phyloP scores from a whole-genome alignment of 2,888 invertebrate species.

The Metacarcinus magister region DNA sequence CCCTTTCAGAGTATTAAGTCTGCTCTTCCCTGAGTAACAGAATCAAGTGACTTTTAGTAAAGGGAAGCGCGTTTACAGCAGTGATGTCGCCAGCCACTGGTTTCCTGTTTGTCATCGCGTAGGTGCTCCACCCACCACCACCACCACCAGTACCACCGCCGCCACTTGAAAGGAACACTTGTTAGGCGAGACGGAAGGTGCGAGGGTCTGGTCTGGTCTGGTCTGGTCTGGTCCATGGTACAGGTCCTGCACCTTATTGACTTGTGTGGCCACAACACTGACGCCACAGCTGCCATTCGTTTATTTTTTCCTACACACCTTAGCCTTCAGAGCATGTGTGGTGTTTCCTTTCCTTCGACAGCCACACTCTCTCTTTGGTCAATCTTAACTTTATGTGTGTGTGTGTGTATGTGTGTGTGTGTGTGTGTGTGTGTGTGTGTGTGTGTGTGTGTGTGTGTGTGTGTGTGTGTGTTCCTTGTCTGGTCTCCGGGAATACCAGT shows the following conservation, averaged over 20 bases:
- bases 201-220: constrained; percentile 37
- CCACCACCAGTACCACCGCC: background rate
- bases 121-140: constrained; percentile 2
- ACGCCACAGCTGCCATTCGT: constrained; percentile 30
- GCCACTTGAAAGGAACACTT: constrained; percentile 61
- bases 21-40: background rate
- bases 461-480: constrained; percentile 35
- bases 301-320: constrained; percentile 43
- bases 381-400: constrained; percentile 34
- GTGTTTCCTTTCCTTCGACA: background rate
- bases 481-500: background rate
- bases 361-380: background rate
- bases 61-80: background rate
- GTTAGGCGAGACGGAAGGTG: constrained; percentile 19
- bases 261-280: constrained; percentile 63
- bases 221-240: background rate
- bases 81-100: constrained; percentile 7
- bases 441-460: constrained; percentile 65
- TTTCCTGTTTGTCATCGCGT: constrained; percentile 38
- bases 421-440: constrained; percentile 63
- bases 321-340: background rate
- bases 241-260: constrained; percentile 60
- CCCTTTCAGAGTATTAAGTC: constrained; percentile 36
- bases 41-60: constrained; percentile 23
- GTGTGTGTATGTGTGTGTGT: constrained; percentile 61